Evolutionary conservation across 2,797 vertebrate species (phyloP), one percentile per base, ranked within the genome.

Genomic region (Ctenochaetus hawaiiensis): DNA sequence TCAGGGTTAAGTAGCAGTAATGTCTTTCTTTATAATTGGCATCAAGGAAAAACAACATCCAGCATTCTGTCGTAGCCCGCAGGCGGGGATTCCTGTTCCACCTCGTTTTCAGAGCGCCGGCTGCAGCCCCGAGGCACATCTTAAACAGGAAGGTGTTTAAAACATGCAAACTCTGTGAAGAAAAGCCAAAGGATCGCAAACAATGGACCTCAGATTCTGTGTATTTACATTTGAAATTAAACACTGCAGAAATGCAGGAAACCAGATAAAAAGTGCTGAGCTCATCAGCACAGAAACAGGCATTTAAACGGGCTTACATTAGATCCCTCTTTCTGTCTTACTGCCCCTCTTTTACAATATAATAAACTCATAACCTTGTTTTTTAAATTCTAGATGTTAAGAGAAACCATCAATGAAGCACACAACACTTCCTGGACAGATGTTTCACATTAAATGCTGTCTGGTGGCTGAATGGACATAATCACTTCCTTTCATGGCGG

Each of bases 1-100:
- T 91, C 83, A 82, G 78, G 73, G 79, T 83, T 85, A 89, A 90
- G 89, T 45, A 78, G 84, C 83, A 65, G 81, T 85, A 79, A 92
- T 80, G 87, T 88, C 77, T 78, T 77, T 67, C 82, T 89, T 91
- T 92, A 82, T 87, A 47, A 67, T 34, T 12, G 58, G 76, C 71
- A 77, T 72, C 78, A 59, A 74, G 75, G 78, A 81, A 88, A 88
- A 81, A 87, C 87, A 90, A 91, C 89, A 86, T n/a, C 14, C 62
- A 49, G 77, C 7, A 2, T 59, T 74, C 22, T 37, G 51, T 43
- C 16, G 6, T 30, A 7, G 78, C 92, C 88, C 48, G 5, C 22
- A 76, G 91, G 86, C 85, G 16, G 39, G 49, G 67, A 52, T 65
- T 90, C 79, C 72, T 81, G 86, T 80, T 87, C 44, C 88, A 49